phyloP scores from a whole-genome alignment of 37 sponge, comb jelly and placozoan genomes.

The Diacarnus erythraeanus region DNA sequence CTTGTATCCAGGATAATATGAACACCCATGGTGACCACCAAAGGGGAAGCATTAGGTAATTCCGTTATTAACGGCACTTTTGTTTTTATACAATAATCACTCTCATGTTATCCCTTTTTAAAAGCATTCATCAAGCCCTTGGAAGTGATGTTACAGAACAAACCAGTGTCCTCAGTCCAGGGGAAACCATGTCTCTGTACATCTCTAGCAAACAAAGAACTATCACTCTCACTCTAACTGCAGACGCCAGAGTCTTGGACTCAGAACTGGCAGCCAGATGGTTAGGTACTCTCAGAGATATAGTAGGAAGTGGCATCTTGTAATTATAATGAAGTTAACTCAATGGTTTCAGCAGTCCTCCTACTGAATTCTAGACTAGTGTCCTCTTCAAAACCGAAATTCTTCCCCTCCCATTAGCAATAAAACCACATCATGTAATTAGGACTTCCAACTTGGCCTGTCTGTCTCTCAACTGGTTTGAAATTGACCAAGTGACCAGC shows the following conservation, averaged over 20 bases:
- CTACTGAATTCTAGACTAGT: too few species aligned
- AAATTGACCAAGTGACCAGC: neutral
- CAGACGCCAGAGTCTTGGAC: constrained; percentile 42
- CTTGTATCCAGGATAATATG: too few species aligned
- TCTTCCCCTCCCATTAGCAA: too few species aligned
- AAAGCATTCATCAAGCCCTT: neutral
- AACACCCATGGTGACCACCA: neutral
- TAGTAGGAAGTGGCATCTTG: too few species aligned
- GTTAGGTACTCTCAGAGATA: constrained; percentile 39
- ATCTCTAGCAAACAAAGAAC: neutral
- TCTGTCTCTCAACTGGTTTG: neutral
- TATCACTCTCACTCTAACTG: constrained; percentile 18
- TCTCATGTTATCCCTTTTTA: too few species aligned
- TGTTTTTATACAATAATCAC: too few species aligned
- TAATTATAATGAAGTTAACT: too few species aligned
- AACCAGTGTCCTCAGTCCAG: neutral
- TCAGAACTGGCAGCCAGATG: constrained; percentile 57
- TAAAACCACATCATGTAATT: too few species aligned
- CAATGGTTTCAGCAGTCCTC: too few species aligned
- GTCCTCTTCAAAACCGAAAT: too few species aligned
- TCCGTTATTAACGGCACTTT: too few species aligned
- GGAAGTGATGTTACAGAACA: neutral
- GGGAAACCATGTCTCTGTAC: neutral
- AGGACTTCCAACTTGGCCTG: too few species aligned
- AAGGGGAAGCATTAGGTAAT: neutral